Conservation (phyloP, 1,140 invertebrate species). For the Hylyphantes graminicola region DNA sequence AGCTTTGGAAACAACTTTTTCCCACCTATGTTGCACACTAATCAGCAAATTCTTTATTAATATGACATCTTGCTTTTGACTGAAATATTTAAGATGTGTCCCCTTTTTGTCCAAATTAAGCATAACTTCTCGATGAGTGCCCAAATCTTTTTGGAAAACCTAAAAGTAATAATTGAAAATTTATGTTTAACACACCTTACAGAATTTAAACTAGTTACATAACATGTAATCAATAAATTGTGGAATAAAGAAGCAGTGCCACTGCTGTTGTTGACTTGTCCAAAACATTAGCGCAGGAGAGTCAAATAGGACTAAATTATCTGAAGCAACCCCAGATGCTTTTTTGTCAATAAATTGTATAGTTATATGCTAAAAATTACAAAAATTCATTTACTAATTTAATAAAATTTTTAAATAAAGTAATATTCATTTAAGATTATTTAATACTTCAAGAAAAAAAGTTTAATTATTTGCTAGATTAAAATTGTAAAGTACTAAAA, state of each 20-base stretch:
- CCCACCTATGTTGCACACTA: constrained; percentile 97
- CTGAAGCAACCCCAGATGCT: no score
- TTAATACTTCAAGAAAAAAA: no score
- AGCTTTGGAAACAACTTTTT: constrained; percentile 93
- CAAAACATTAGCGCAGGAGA: neutral
- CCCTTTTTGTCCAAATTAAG: constrained; percentile 96
- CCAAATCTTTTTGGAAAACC: constrained; percentile 93
- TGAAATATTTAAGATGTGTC: constrained; percentile 97
- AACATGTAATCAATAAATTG: neutral
- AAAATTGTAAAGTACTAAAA: no score
- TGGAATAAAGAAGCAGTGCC: neutral
- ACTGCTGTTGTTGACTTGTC: neutral
- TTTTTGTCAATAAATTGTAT: no score
- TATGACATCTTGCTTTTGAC: constrained; percentile 98
- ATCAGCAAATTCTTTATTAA: constrained; percentile 97
- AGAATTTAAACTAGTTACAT: neutral
- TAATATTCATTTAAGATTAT: no score
- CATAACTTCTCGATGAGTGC: constrained; percentile 93
- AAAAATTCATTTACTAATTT: no score
- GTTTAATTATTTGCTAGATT: no score
- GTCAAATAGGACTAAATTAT: no score
- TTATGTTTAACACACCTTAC: neutral
- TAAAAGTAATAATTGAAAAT: constrained; percentile 66
- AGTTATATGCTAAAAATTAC: no score
- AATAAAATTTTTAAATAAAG: no score